Percentiles rank a stretch among this genome's conserved stretches.
These are phyloP conservation scores for Diadromus collaris DNA, from an alignment of 2,888 invertebrate genomes.

Conservation along the genomic window DNA sequence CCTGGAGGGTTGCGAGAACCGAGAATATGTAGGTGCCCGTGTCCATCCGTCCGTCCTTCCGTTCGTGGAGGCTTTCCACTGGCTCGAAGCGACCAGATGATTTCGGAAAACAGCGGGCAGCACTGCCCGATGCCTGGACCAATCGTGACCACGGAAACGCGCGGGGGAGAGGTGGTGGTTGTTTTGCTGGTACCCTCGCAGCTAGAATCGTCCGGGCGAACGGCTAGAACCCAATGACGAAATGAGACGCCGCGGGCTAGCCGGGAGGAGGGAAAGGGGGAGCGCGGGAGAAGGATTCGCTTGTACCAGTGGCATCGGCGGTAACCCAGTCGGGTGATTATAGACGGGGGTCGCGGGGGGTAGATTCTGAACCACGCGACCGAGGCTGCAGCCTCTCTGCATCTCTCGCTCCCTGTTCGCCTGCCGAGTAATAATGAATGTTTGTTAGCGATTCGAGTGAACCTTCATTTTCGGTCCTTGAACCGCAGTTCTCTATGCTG, in stretches of 20 bases:
- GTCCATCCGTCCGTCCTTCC: neutral
- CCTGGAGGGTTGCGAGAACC: neutral
- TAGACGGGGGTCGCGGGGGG: constrained; percentile 35
- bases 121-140: constrained; percentile 63
- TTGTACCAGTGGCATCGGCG: constrained; percentile 66
- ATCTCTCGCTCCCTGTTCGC: constrained; percentile 11
- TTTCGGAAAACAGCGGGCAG: constrained; percentile 72
- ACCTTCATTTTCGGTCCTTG: constrained; percentile 70
- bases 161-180: constrained; percentile 22
- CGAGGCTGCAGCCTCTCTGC: constrained; percentile 9
- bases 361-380: constrained; percentile 39
- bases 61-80: constrained; percentile 25
- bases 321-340: constrained; percentile 62
- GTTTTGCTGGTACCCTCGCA: constrained; percentile 23
- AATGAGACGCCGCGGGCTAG: constrained; percentile 65
- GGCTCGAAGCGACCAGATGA: constrained; percentile 66
- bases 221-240: constrained; percentile 70
- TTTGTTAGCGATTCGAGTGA: constrained; percentile 70
- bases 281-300: constrained; percentile 13
- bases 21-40: neutral
- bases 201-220: constrained; percentile 56
- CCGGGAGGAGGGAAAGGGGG: constrained; percentile 43
- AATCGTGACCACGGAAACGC: constrained; percentile 61
- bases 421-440: constrained; percentile 74
- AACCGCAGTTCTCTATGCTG: constrained; percentile 32